Percentiles rank a stretch among this genome's conserved stretches.
These are phyloP conservation scores for Eumacrocentrus americanus DNA, from an alignment of 2,888 invertebrate genomes.

Conservation along the genomic window DNA sequence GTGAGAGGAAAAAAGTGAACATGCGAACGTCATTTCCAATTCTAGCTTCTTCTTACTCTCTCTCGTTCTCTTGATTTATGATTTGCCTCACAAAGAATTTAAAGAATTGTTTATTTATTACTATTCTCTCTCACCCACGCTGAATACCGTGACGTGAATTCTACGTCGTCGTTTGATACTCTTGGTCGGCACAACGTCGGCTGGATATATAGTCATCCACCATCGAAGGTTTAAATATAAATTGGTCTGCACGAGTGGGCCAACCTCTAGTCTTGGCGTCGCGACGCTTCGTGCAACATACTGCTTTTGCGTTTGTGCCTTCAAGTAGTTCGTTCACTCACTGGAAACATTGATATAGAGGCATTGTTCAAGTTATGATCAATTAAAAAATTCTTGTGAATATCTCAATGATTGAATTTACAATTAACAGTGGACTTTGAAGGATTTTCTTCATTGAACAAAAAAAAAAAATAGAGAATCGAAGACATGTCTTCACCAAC, in stretches of 20 bases:
- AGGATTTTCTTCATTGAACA: too few species aligned
- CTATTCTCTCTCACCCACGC: slow-evolving; percentile 7
- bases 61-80: not conserved
- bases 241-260: slow-evolving; percentile 49
- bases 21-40: not conserved
- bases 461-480: too few species aligned
- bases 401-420: not conserved
- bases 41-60: not conserved
- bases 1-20: not conserved
- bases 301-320: slow-evolving; percentile 11
- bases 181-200: not conserved
- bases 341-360: not conserved
- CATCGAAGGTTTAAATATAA: slow-evolving; percentile 57
- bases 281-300: slow-evolving; percentile 50
- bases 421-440: not conserved
- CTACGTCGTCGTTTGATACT: slow-evolving; percentile 14
- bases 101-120: slow-evolving; percentile 1
- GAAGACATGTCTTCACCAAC: slow-evolving; percentile 69
- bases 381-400: not conserved
- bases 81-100: not conserved
- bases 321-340: not conserved
- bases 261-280: slow-evolving; percentile 55
- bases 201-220: slow-evolving; percentile 9
- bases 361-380: not conserved
- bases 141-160: slow-evolving; percentile 21